Base-by-base conservation (phyloP, 2,113 vertebrate species). In the Pelecanoides urinatrix region DNA sequence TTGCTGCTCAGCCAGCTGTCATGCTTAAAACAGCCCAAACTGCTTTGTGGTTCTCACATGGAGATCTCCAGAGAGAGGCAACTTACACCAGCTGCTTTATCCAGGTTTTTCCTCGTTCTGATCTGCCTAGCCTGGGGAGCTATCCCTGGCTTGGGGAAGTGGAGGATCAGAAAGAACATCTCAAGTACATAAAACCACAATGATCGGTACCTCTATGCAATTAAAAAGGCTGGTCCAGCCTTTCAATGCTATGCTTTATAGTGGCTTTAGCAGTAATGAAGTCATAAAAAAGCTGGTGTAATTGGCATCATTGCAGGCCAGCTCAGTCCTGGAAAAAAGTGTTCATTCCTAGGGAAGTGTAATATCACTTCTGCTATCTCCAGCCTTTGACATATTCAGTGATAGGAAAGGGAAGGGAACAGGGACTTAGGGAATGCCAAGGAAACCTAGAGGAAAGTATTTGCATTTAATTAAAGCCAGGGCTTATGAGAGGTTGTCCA, bases 1-100 rank as follows among this genome's bases (percentile, higher is more conserved):
- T 87, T 96, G 76, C 71, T 88, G 53, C 83, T 91, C 26, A 11
- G 32, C 66, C 83, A 94, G 90, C 95, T 96, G 92, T 90, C 68
- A 27, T 29, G 76, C 55, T 82, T 92, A 38, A 80, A 96, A 72
- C 70, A 89, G 67, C 75, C 94, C 88, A 61, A 38, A 96, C 70
- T 80, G 49, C 49, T 92, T 68, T 66, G 55, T 6, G 20, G 71
- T 81, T 97, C 86, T 95, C 74, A 55, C 50, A 20, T 27, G 58
- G 44, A 72, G 34, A 83, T 76, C 58, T 92, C 67, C 61, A 81
- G 67, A 90, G 95, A 59, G n/a, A 84, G 29, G 45, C 49, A 90
- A 34, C 72, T 79, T 45, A n/a, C 0, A 1, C 65, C 74, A 84
- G 49, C 71, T 89, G 82, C 82, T 90, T 94, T 92, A 45, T 16